A percentile compares a stretch with the other conserved stretches of the same genome.
Conservation (phyloP, 2,113 vertebrate species). For the Brachyhypopomus occidentalis region DNA sequence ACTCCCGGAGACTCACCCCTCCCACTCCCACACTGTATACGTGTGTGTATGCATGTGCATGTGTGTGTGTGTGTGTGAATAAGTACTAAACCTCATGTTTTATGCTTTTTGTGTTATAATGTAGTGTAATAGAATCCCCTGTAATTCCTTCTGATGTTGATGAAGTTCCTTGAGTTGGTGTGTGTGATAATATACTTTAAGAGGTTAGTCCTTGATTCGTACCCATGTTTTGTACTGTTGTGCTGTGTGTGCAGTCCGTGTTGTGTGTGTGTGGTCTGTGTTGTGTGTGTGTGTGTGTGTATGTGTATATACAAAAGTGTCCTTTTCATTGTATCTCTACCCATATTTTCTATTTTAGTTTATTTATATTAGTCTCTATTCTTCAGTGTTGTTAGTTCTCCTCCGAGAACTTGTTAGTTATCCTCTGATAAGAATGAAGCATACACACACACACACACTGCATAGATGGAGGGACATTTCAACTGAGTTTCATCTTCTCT, state of each 20-base stretch:
- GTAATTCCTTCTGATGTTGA: constrained; percentile 3
- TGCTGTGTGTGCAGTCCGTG: background rate
- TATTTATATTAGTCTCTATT: constrained; percentile 38
- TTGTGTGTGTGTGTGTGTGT: constrained; percentile 17
- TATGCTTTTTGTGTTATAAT: background rate
- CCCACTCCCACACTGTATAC: constrained; percentile 18
- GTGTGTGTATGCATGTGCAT: constrained; percentile 21
- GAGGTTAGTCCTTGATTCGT: background rate
- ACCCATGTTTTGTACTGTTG: too few species aligned
- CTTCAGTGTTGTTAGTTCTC: constrained; percentile 1
- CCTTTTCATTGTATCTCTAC: background rate
- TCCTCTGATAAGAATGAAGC: background rate
- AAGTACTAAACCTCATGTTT: constrained; percentile 34
- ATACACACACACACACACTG: constrained; percentile 10
- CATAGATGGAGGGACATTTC: constrained; percentile 9
- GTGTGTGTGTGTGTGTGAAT: constrained; percentile 28
- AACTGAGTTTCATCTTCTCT: constrained; percentile 4
- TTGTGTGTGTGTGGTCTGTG: background rate
- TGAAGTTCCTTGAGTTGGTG: background rate
- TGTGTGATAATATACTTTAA: background rate
- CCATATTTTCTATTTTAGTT: constrained; percentile 23
- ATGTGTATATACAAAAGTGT: constrained; percentile 14
- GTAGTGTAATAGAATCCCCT: background rate
- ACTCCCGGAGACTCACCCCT: constrained; percentile 44
- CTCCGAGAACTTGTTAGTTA: constrained; percentile 13